phyloP scores from a whole-genome alignment of 2,797 vertebrate species.

The Dipus sagitta region DNA sequence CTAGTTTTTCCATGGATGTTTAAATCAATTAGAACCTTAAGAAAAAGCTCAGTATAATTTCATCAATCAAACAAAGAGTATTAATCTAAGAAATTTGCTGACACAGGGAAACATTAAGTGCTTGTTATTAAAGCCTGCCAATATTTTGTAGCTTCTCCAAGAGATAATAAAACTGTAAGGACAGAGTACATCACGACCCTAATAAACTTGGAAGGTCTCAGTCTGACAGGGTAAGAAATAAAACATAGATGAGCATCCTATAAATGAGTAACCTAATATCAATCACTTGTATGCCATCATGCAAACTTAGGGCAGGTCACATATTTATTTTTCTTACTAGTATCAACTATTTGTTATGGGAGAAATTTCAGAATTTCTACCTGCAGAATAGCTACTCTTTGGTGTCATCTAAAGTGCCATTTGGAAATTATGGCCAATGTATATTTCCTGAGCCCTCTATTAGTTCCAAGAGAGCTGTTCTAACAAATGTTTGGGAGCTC shows the following conservation, averaged over 20 bases:
- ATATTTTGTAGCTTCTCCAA: slow-evolving; percentile 81
- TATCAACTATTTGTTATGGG: slow-evolving; percentile 11
- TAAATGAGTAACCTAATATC: slow-evolving; percentile 75
- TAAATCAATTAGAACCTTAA: slow-evolving; percentile 78
- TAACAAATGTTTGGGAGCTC: not conserved
- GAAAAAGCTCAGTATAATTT: slow-evolving; percentile 58
- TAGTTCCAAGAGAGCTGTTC: too few relatives aligned
- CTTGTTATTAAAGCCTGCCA: slow-evolving; percentile 75
- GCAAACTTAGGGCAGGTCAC: slow-evolving; percentile 63
- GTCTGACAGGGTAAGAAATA: slow-evolving; percentile 79
- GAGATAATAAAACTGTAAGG: slow-evolving; percentile 81
- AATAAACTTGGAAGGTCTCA: slow-evolving; percentile 81
- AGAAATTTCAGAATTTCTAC: slow-evolving; percentile 62
- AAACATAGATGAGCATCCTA: slow-evolving; percentile 74
- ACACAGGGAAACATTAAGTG: slow-evolving; percentile 77
- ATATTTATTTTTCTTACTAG: slow-evolving; percentile 66
- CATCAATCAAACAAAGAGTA: slow-evolving; percentile 81
- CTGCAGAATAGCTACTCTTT: slow-evolving; percentile 50
- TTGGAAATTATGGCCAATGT: not conserved
- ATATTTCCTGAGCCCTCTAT: not conserved
- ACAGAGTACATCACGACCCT: slow-evolving; percentile 71
- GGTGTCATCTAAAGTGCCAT: slow-evolving; percentile 32
- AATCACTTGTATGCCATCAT: slow-evolving; percentile 59
- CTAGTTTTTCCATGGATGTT: slow-evolving; percentile 65
- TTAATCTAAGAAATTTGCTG: slow-evolving; percentile 82